These are phyloP conservation scores for Strongylocentrotus purpuratus DNA, from an alignment of 35 echinoderm and acorn worm species.

Conservation along the genomic window DNA sequence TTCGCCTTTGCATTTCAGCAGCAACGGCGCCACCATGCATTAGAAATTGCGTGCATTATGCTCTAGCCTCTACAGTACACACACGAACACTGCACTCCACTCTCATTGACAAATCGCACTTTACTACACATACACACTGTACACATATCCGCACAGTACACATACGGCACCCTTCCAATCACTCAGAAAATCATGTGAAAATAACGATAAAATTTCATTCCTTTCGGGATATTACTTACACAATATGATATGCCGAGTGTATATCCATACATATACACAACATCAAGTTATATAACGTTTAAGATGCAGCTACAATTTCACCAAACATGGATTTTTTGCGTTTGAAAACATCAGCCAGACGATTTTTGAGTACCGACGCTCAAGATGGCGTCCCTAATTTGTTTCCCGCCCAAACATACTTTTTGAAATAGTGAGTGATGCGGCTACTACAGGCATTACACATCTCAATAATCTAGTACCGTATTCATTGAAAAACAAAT, in stretches of 20 bases:
- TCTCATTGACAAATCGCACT: not conserved
- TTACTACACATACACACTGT: too few relatives aligned
- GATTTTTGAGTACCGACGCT: conserved; percentile 9
- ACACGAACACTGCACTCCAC: not conserved
- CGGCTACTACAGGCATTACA: not conserved
- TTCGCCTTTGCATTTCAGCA: not conserved
- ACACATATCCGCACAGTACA: not conserved
- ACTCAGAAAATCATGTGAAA: not conserved
- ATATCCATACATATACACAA: not conserved
- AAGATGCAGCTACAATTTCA: not conserved
- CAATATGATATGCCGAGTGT: not conserved
- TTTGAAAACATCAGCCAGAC: conserved; percentile 33
- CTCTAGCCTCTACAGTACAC: not conserved
- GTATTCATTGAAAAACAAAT: not conserved
- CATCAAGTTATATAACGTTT: not conserved
- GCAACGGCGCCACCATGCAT: not conserved
- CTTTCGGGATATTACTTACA: not conserved
- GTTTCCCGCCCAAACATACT: conserved; percentile 66
- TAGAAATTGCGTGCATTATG: not conserved
- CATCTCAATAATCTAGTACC: not conserved
- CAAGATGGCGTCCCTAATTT: conserved; percentile 65
- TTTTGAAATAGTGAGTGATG: conserved; percentile 43
- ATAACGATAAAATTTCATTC: not conserved
- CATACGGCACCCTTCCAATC: too few relatives aligned
- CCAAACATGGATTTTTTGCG: not conserved